Conservation (phyloP, 2,888 invertebrate genomes). For the Perizoma affinitatum region DNA sequence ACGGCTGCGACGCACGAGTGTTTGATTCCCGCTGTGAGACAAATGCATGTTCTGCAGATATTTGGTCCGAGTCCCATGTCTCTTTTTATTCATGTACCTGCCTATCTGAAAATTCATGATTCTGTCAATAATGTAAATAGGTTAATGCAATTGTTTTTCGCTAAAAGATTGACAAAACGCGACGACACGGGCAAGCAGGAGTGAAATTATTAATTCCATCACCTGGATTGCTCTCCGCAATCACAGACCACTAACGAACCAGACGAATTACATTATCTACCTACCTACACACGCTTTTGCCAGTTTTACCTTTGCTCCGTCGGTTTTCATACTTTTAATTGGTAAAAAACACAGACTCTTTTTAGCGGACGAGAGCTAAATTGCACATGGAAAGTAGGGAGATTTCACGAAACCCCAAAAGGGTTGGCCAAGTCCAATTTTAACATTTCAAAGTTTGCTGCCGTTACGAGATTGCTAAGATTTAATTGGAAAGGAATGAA, state of each 20-base stretch:
- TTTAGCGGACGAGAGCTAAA: constrained; percentile 26
- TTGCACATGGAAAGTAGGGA: constrained; percentile 30
- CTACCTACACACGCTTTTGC: constrained; percentile 33
- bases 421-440: constrained; percentile 1
- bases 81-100: too few species aligned
- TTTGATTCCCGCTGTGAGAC: too few species aligned
- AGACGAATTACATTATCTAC: constrained; percentile 37
- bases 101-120: too few species aligned
- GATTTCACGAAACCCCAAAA: constrained; percentile 8
- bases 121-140: too few species aligned
- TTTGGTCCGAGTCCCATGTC: too few species aligned
- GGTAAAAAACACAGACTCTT: constrained; percentile 33
- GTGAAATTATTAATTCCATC: constrained; percentile 29
- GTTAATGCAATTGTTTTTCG: too few species aligned
- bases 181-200: neutral
- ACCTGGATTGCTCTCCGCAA: constrained; percentile 31
- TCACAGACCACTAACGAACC: constrained; percentile 40
- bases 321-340: constrained; percentile 38
- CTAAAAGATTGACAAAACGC: too few species aligned
- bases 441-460: constrained; percentile 1
- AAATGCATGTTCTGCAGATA: too few species aligned
- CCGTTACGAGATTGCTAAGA: neutral
- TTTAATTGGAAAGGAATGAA: constrained; percentile 7
- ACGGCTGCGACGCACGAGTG: too few species aligned
- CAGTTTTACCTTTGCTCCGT: constrained; percentile 32